These are phyloP conservation scores for Orestias chungarensis DNA, from an alignment of 2,797 vertebrate genomes.

Conservation along the genomic window DNA sequence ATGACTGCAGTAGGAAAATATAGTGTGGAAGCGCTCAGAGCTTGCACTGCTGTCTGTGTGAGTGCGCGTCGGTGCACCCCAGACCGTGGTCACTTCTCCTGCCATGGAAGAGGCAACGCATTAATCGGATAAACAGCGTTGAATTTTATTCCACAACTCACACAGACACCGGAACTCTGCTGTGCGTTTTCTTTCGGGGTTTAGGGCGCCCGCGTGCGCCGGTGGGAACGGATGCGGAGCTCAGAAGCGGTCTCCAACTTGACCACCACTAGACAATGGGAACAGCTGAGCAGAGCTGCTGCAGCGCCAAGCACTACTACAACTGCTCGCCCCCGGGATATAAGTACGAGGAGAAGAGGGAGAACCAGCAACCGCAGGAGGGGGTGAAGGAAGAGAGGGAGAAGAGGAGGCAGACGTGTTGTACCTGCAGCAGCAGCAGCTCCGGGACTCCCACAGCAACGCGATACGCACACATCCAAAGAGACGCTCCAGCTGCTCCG, in stretches of 20 bases:
- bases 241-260: conserved; percentile 66
- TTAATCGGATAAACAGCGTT: conserved; percentile 26
- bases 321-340: conserved; percentile 84
- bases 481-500: conserved; percentile 49
- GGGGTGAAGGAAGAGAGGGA: conserved; percentile 41
- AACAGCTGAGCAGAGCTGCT: conserved; percentile 84
- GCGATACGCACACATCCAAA: conserved; percentile 67
- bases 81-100: conserved; percentile 23
- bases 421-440: conserved; percentile 63
- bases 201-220: conserved; percentile 31
- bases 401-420: conserved; percentile 46
- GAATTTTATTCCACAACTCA: conserved; percentile 22
- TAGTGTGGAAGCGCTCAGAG: conserved; percentile 77
- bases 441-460: conserved; percentile 57
- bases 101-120: conserved; percentile 53
- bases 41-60: conserved; percentile 41
- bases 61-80: conserved; percentile 28
- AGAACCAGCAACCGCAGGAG: conserved; percentile 30
- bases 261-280: conserved; percentile 87
- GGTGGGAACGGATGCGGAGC: conserved; percentile 62
- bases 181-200: neutral
- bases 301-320: conserved; percentile 76
- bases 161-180: conserved; percentile 4
- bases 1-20: conserved; percentile 96
- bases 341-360: conserved; percentile 47